These are phyloP conservation scores for Pangasianodon hypophthalmus DNA, from an alignment of 2,113 vertebrate genomes.

Conservation along the genomic window DNA sequence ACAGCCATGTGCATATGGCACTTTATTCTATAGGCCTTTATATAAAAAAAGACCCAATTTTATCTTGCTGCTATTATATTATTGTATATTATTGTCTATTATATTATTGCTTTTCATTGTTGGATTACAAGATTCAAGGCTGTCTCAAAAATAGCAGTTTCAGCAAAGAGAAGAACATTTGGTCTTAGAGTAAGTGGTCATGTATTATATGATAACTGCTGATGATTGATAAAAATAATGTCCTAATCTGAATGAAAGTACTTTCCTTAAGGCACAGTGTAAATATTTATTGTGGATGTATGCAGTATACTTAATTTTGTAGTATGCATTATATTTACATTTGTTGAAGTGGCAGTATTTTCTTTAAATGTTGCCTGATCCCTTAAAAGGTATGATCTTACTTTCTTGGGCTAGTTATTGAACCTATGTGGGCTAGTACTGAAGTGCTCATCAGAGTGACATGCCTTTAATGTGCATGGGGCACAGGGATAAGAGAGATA, in stretches of 20 bases:
- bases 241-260: not conserved
- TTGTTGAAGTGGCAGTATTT: not conserved
- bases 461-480: not conserved
- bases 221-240: not conserved
- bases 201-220: not conserved
- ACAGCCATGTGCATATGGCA: not conserved
- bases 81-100: not conserved
- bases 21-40: not conserved
- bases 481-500: constrained; percentile 1
- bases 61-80: not conserved
- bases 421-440: not conserved
- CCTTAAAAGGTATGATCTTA: not conserved
- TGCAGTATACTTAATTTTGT: not conserved
- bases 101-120: not conserved
- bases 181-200: constrained; percentile 1
- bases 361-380: not conserved
- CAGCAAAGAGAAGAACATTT: not conserved
- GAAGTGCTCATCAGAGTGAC: not conserved
- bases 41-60: not conserved
- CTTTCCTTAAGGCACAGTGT: not conserved
- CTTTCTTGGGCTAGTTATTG: not conserved
- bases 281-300: not conserved
- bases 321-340: not conserved
- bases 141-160: not conserved
- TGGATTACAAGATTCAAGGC: not conserved